phyloP scores from a whole-genome alignment of 2,113 vertebrate species.

The Rhinoderma darwinii region DNA sequence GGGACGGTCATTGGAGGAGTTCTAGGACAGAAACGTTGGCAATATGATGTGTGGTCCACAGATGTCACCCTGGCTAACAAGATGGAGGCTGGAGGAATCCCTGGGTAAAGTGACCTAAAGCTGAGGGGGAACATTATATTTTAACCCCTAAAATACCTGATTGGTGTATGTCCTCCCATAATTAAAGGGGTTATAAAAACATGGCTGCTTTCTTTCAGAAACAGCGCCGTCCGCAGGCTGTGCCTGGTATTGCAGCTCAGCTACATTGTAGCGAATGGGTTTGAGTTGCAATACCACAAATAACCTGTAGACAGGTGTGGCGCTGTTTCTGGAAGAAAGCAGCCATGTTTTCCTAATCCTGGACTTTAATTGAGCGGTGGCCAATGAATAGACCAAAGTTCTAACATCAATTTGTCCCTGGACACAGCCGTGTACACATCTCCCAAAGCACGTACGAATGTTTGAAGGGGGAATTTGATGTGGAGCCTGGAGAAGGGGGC shows the following conservation, averaged over 20 bases:
- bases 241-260: too few species aligned
- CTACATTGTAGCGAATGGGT: too few species aligned
- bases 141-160: not conserved
- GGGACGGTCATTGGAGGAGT: conserved; percentile 91
- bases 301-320: too few species aligned
- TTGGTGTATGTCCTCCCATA: not conserved
- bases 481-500: conserved; percentile 87
- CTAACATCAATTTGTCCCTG: not conserved
- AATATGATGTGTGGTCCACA: conserved; percentile 95
- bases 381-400: not conserved
- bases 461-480: conserved; percentile 90
- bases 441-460: conserved; percentile 92
- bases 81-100: conserved; percentile 94
- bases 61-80: conserved; percentile 96
- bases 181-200: too few species aligned
- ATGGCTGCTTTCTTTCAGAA: too few species aligned
- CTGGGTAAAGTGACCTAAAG: conserved; percentile 76
- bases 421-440: conserved; percentile 88
- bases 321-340: too few species aligned
- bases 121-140: not conserved
- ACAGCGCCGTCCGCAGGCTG: too few species aligned
- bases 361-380: too few species aligned
- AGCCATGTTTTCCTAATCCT: too few species aligned
- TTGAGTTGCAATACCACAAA: too few species aligned
- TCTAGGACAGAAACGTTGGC: conserved; percentile 95